Evolutionary conservation across 2,797 vertebrate genomes (phyloP).

Genomic region (Pipistrellus kuhlii): DNA sequence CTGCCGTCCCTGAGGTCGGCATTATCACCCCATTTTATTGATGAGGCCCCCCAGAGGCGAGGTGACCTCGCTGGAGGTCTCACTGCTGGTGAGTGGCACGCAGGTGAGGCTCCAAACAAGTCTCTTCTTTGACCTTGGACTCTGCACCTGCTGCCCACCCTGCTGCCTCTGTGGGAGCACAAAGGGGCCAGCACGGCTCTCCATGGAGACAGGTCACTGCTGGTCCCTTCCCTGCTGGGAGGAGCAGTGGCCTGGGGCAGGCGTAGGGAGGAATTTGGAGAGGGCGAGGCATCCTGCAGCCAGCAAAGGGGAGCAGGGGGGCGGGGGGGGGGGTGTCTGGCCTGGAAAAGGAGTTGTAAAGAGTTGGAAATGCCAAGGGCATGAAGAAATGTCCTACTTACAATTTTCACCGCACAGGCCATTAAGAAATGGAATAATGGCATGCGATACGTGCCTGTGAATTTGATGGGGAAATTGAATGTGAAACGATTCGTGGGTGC

Average conservation of each 20-base stretch:
- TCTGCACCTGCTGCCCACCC: background rate
- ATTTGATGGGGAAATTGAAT: slow-evolving; percentile 73
- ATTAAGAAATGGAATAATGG: slow-evolving; percentile 61
- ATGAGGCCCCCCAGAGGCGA: background rate
- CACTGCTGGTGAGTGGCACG: rapidly evolving
- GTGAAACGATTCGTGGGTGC: slow-evolving; percentile 43
- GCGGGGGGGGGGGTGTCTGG: background rate
- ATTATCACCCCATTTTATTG: background rate
- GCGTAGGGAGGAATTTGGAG: background rate
- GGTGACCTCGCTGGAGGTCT: background rate
- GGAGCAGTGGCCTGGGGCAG: background rate
- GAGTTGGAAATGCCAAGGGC: slow-evolving; percentile 57
- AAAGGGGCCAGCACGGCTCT: rapidly evolving
- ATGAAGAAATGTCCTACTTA: slow-evolving; percentile 53
- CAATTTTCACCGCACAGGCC: slow-evolving; percentile 55
- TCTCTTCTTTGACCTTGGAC: background rate
- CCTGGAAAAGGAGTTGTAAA: slow-evolving; percentile 5
- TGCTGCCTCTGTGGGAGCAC: background rate
- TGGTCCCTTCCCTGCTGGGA: background rate
- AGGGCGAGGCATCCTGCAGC: background rate
- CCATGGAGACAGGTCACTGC: rapidly evolving
- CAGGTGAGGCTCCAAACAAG: rapidly evolving
- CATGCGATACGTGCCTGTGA: slow-evolving; percentile 19
- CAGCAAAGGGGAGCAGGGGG: no score
- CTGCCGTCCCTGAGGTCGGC: rapidly evolving